Percentiles rank a stretch among this genome's conserved stretches.
Conservation (phyloP, 2,113 vertebrate species). For the Pungitius pungitius region DNA sequence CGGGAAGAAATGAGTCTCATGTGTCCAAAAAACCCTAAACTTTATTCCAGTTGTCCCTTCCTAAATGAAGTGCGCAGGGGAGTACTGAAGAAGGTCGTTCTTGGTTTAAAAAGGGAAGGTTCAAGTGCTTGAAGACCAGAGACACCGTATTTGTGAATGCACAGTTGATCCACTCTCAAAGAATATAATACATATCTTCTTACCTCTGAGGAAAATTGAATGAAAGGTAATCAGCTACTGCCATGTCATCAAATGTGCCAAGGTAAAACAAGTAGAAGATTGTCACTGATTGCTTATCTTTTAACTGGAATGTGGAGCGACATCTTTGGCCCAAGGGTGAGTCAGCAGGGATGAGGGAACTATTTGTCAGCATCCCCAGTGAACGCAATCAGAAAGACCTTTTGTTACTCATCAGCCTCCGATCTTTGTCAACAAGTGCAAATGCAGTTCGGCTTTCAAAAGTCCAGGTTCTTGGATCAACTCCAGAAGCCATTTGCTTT, state of each 20-base stretch:
- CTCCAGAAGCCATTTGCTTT: conserved; percentile 11
- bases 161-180: background rate
- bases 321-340: conserved; percentile 55
- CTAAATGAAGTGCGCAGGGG: background rate
- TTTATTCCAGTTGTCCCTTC: background rate
- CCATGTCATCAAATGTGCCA: background rate
- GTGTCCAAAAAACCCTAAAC: conserved; percentile 4
- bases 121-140: conserved; percentile 16
- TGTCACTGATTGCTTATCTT: background rate
- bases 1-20: background rate
- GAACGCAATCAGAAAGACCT: conserved; percentile 46
- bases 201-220: background rate
- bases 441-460: no score
- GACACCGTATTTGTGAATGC: conserved; percentile 5
- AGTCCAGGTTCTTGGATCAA: background rate
- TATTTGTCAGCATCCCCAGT: conserved; percentile 43
- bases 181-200: background rate
- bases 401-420: conserved; percentile 49
- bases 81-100: conserved; percentile 16
- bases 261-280: background rate
- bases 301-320: conserved; percentile 24
- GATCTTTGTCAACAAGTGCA: background rate
- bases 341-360: conserved; percentile 66
- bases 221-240: background rate
- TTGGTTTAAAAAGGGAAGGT: conserved; percentile 28